Base-by-base conservation (phyloP, 2,113 vertebrate species). In the Petaurus breviceps region DNA sequence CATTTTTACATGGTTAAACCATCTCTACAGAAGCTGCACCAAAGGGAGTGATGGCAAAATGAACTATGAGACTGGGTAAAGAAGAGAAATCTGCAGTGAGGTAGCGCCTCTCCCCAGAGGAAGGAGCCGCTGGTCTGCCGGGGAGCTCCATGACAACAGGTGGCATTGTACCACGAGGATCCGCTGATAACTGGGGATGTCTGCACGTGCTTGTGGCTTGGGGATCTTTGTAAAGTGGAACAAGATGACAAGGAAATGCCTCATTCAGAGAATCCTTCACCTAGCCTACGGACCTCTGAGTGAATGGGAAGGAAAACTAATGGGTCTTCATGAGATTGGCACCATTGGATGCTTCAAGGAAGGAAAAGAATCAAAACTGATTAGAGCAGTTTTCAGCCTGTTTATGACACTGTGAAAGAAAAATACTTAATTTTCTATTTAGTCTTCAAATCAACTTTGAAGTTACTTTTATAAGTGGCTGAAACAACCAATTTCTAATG, bases 1-100 rank as follows among this genome's bases (percentile, higher is more conserved):
- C 94, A 96, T 96, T 97, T 96, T 97, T 93, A 97, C 19, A 25
- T 26, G 91, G 91, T 31, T 94, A 90, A 95, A 96, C 96, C 96
- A 98, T 8, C 22, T 28, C 90, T 96, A 91, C 93, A 68, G 37
- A 51, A 22, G 51, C 12, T 16, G 22, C 37, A 52, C 7, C 53
- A 89, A 46, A 49, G 89, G 25, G 84, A 91, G 91, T 95, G 24
- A 91, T 46, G 92, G 49, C 94, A 94, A 89, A 96, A 90, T 26
- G 50, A 54, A 95, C 52, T 10, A 23, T 52, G 47, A 93, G 68
- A 89, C 51, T 0, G 43, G 51, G 31, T 46, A 90, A 51, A n/a
- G 0, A 90, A 51, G 52, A 94, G 93, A 95, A 96, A 93, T 51
- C 28, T 51, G 95, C 68, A 84, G 68, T 22, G n/a, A 22, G 23